A percentile compares a stretch with the other conserved stretches of the same genome.
phyloP scores from a whole-genome alignment of 1,140 invertebrate genomes.

The Drosophila willistoni region DNA sequence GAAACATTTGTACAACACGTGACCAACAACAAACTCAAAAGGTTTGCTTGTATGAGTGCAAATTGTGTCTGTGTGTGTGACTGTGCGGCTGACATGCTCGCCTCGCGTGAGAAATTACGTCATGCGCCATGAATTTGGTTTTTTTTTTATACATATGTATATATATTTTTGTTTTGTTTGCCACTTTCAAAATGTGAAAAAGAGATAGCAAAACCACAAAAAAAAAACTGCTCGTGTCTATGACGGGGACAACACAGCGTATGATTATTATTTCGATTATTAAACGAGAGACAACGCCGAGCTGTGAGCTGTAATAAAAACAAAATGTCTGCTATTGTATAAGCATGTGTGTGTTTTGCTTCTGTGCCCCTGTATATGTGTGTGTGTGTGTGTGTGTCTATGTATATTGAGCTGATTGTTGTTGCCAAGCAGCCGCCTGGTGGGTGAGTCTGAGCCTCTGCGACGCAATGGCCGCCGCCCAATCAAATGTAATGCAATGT shows the following conservation, averaged over 20 bases:
- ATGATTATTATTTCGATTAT: constrained; percentile 78
- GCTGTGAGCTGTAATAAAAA: constrained; percentile 61
- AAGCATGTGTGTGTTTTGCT: constrained; percentile 12
- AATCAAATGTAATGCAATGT: constrained; percentile 37
- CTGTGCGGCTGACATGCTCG: constrained; percentile 65
- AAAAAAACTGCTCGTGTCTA: constrained; percentile 3
- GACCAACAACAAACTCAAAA: constrained; percentile 73
- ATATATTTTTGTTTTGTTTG: constrained; percentile 44
- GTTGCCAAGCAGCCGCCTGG: constrained; percentile 54
- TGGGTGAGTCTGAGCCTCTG: constrained; percentile 15
- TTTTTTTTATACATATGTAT: constrained; percentile 17
- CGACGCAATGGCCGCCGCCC: constrained; percentile 60
- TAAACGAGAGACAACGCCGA: constrained; percentile 34
- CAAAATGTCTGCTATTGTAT: constrained; percentile 65
- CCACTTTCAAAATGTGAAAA: constrained; percentile 57
- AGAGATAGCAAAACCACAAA: constrained; percentile 4
- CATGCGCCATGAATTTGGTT: constrained; percentile 72
- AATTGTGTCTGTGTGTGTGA: constrained; percentile 29
- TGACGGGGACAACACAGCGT: constrained; percentile 62
- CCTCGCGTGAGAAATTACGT: constrained; percentile 78
- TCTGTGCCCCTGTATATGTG: not conserved
- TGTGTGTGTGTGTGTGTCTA: constrained; percentile 12
- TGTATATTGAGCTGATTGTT: constrained; percentile 52
- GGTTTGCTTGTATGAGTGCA: constrained; percentile 16
- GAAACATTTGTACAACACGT: constrained; percentile 75